Conservation (phyloP, 2,797 vertebrate species). For the Eidolon dupreanum region DNA sequence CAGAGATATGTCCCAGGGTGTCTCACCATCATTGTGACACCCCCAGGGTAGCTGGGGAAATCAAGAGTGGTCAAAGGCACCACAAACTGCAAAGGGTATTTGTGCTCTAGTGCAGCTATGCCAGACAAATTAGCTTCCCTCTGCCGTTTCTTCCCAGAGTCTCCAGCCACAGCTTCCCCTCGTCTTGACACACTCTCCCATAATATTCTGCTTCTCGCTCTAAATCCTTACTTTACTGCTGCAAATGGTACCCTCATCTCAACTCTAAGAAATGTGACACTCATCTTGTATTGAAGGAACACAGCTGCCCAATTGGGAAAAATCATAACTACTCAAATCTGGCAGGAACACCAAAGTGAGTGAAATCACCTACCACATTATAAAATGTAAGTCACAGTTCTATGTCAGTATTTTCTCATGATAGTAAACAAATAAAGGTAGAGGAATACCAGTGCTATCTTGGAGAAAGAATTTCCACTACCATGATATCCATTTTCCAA, state of each 20-base stretch:
- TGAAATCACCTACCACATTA: neutral
- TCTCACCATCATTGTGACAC: neutral
- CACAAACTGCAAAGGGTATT: neutral
- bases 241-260: neutral
- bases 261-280: neutral
- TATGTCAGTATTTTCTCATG: neutral
- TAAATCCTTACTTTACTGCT: neutral
- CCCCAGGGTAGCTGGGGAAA: neutral
- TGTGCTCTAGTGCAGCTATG: neutral
- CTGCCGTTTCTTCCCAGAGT: neutral
- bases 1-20: neutral
- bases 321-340: neutral
- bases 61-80: neutral
- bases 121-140: neutral
- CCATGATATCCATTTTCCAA: neutral
- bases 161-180: neutral
- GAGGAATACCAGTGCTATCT: neutral
- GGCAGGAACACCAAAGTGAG: neutral
- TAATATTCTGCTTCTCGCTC: neutral
- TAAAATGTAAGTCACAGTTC: neutral
- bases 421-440: neutral
- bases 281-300: neutral
- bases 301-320: neutral
- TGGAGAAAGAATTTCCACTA: neutral
- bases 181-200: neutral